Evolutionary conservation across 2,888 invertebrate genomes (phyloP), one percentile per base, ranked within the genome.

Genomic region (Acronicta alni): DNA sequence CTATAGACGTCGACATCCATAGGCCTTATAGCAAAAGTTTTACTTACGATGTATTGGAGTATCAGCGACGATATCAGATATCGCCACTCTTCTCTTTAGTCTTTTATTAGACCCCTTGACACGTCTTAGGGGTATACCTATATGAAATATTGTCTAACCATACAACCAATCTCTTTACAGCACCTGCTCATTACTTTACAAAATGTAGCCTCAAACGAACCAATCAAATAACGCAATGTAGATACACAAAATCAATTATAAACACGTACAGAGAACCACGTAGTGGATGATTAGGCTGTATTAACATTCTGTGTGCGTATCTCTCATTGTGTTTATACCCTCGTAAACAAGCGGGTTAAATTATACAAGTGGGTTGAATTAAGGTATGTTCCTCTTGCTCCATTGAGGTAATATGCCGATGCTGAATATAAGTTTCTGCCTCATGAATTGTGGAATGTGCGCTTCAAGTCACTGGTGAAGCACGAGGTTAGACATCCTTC

Each of bases 221-320:
- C 18, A 23, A 47, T 42, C 38, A 46, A 44, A 51, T 23, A 47
- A 54, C 12, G 38, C 41, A 23, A 37, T 58, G 55, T 65, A 57
- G 72, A 54, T 65, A 65, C 51, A 54, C 67, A 72, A 55, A 67
- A 68, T 66, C 72, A 68, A 68, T 68, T 68, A 72, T 35, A 35
- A n/a, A 35, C 43, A 51, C 39, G 35, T 17, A 52, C 7, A 12
- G 12, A 30, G 49, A 15, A 48, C 37, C 71, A 56, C 72, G 56
- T 52, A 44, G 6, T 17, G 5, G 48, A 42, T 65, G 17, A 67
- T 67, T 71, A 64, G 26, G 0, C 7, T 1, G 7, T 18, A 14
- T 67, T 67, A 65, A 38, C 57, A 67, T 67, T 52, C 67, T 4
- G 12, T 3, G 3, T 64, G 12, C 51, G 67, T 52, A 23, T 10